phyloP scores from a whole-genome alignment of 2,797 vertebrate species.

The Propithecus perrieri region DNA sequence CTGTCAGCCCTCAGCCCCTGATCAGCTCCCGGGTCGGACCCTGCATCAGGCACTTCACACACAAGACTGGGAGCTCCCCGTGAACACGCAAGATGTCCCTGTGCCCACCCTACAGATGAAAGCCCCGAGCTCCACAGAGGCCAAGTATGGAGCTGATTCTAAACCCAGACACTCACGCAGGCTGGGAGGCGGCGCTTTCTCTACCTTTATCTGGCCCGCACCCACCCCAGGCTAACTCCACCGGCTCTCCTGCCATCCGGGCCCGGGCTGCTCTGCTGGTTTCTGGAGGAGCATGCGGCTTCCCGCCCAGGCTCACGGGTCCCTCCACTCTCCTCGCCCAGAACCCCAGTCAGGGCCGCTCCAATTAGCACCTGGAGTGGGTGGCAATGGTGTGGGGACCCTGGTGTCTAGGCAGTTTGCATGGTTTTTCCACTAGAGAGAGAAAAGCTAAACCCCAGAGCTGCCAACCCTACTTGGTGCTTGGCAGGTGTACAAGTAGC shows the following conservation, averaged over 20 bases:
- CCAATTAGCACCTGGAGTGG: too few species aligned
- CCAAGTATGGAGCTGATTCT: background rate
- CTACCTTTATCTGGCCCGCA: background rate
- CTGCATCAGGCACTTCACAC: background rate
- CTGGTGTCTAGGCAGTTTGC: background rate
- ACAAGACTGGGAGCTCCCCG: background rate
- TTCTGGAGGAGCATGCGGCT: background rate
- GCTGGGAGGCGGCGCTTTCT: background rate
- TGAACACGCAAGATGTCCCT: background rate
- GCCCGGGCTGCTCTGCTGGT: background rate
- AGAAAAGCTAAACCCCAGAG: background rate
- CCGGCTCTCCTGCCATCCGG: background rate
- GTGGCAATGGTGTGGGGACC: background rate
- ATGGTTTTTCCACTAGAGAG: background rate
- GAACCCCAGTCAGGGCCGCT: fast-evolving
- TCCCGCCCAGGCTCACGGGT: background rate
- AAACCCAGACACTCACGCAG: fast-evolving
- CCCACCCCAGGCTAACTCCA: background rate
- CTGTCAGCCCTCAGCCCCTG: background rate
- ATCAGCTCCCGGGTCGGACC: background rate
- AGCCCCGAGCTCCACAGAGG: background rate
- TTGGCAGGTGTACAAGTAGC: background rate
- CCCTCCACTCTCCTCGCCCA: background rate
- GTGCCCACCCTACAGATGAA: background rate
- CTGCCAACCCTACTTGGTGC: background rate